Evolutionary conservation across 2,113 vertebrate species (phyloP), one percentile per base, ranked within the genome.

Genomic region (Gallinago paraguaiae): DNA sequence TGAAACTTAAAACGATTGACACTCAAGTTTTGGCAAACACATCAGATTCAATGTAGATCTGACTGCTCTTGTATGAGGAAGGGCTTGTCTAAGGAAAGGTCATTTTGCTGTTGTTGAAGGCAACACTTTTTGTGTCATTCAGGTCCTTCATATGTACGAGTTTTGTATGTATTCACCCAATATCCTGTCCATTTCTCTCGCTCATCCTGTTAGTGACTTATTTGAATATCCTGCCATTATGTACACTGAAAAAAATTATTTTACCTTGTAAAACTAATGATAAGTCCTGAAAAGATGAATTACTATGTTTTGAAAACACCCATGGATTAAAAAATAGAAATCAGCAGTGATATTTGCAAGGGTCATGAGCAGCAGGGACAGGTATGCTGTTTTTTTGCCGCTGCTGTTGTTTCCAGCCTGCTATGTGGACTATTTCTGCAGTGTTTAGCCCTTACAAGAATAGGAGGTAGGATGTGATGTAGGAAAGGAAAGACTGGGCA

Each of bases 101-200:
- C 33, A 16, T 39, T 65, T 48, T 8, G 1, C 9, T 51, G 4
- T 19, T 91, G 23, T 78, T 51, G 22, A 13, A 11, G 24, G 27
- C 16, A 92, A 31, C 1, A 1, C 1, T 25, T 79, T 19, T 46
- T 35, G 9, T 46, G 46, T 13, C 11, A 31, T 3, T 45, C 37
- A 4, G 4, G 4, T 46, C 9, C 37, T 33, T 43, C 48, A 48
- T 48, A 48, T 48, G 20, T 23, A 48, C 11, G 43, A 63, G 9
- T 64, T 90, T n/a, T 1, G 0, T 37, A 3, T 33, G 3, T 54
- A 11, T 46, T 64, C 60, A 35, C 3, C 3, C n/a, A 17, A 9
- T 33, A 37, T 54, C 11, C 17, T 51, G 9, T 33, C 8, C 5
- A 15, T 76, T 83, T 59, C 37, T 41, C 19, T 80, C 45, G 1